phyloP scores from a whole-genome alignment of 2,113 vertebrate species.

The Setophaga kirtlandii region DNA sequence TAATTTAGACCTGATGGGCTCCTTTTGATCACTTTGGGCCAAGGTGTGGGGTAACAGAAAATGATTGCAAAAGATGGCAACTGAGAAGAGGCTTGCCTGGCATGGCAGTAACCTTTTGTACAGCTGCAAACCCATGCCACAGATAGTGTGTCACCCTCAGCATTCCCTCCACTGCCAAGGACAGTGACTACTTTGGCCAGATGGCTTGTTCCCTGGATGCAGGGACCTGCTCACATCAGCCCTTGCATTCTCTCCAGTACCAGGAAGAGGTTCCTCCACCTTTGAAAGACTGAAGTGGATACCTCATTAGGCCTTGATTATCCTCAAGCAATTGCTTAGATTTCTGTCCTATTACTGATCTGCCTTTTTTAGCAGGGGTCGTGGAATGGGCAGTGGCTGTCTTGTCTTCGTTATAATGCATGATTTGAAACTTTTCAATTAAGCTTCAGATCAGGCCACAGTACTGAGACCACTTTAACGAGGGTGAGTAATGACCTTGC shows the following conservation, averaged over 20 bases:
- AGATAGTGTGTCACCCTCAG: fast-evolving
- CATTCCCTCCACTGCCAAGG: not conserved
- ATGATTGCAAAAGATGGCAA: constrained; percentile 48
- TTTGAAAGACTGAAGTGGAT: constrained; percentile 45
- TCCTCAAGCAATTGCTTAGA: constrained; percentile 72
- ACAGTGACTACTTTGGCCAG: not conserved
- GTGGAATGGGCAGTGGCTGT: constrained; percentile 73
- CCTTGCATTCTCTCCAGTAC: not conserved
- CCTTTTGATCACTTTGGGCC: not conserved
- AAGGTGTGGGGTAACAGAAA: constrained; percentile 50
- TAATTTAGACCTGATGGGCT: not conserved
- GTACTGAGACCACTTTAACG: constrained; percentile 78
- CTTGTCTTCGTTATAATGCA: constrained; percentile 80
- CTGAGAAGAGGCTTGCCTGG: not conserved
- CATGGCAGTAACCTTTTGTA: not conserved
- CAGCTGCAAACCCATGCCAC: not conserved
- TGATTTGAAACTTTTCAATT: constrained; percentile 83
- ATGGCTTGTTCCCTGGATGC: not conserved
- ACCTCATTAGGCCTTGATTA: constrained; percentile 72
- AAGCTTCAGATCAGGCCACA: constrained; percentile 79
- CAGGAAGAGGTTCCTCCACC: constrained; percentile 3
- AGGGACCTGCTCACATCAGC: not conserved
- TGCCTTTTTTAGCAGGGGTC: constrained; percentile 77
- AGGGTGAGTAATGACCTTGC: constrained; percentile 81
- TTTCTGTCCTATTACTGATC: constrained; percentile 72